phyloP scores from a whole-genome alignment of 2,888 invertebrate genomes.

The Agapetus fuscipes region DNA sequence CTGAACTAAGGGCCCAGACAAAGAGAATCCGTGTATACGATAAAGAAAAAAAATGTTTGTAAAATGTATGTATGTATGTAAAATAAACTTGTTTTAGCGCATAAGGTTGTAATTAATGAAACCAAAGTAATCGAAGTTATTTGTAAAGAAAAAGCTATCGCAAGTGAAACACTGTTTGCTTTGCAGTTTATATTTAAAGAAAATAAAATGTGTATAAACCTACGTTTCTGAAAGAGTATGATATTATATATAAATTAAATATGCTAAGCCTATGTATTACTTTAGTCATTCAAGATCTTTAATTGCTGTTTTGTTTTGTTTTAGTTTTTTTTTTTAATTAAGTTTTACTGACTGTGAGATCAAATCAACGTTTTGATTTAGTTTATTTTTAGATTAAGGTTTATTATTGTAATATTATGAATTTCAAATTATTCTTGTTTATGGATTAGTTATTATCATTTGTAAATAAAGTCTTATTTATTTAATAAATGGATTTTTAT shows the following conservation, averaged over 20 bases:
- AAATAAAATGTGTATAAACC: slow-evolving; percentile 10
- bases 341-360: slow-evolving; percentile 14
- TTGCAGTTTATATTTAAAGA: slow-evolving; percentile 17
- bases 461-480: slow-evolving; percentile 21
- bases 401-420: slow-evolving; percentile 16
- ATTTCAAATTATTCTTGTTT: slow-evolving; percentile 18
- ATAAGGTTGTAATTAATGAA: slow-evolving; percentile 20
- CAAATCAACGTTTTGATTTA: slow-evolving; percentile 14
- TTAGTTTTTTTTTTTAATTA: slow-evolving; percentile 5
- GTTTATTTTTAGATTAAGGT: slow-evolving; percentile 13
- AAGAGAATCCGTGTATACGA: slow-evolving; percentile 21
- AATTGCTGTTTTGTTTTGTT: slow-evolving; percentile 8
- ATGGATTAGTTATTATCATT: slow-evolving; percentile 19
- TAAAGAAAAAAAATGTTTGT: slow-evolving; percentile 11
- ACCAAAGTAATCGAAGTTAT: slow-evolving; percentile 21
- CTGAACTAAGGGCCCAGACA: too few relatives aligned
- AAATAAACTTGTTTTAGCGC: slow-evolving; percentile 13
- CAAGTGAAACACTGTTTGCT: slow-evolving; percentile 19
- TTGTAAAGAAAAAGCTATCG: slow-evolving; percentile 19
- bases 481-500: slow-evolving; percentile 8
- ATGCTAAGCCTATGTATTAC: slow-evolving; percentile 8
- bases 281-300: slow-evolving; percentile 9
- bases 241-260: too few relatives aligned
- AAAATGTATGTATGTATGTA: slow-evolving; percentile 12
- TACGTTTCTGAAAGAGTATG: slow-evolving; percentile 16